phyloP scores from a whole-genome alignment of 2,113 vertebrate genomes.

The Tragulus kanchil region DNA sequence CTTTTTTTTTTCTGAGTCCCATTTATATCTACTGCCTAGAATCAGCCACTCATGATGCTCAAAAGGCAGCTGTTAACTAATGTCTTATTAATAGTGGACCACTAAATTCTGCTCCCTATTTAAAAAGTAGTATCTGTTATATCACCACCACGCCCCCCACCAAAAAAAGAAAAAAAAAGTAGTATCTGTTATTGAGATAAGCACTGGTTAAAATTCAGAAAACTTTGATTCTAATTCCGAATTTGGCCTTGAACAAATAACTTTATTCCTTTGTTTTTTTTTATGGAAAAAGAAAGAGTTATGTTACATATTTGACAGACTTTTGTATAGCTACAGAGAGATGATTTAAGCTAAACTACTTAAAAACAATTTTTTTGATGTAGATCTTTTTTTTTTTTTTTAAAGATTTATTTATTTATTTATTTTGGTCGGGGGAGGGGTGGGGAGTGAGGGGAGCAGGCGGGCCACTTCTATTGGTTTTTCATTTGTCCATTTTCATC shows the following conservation, averaged over 20 bases:
- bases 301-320: not conserved
- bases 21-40: not conserved
- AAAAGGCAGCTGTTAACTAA: not conserved
- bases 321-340: not conserved
- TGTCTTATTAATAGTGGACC: not conserved
- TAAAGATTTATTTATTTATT: too few relatives aligned
- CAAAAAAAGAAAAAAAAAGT: too few relatives aligned
- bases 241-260: not conserved
- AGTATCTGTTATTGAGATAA: not conserved
- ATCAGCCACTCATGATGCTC: not conserved
- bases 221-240: constrained; percentile 13
- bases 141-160: too few relatives aligned
- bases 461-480: too few relatives aligned
- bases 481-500: too few relatives aligned
- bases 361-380: too few relatives aligned
- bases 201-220: not conserved
- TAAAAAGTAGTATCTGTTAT: constrained; percentile 4
- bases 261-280: constrained; percentile 3
- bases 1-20: not conserved
- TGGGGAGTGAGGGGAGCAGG: too few relatives aligned
- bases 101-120: not conserved
- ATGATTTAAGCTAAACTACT: not conserved
- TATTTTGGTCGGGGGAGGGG: too few relatives aligned
- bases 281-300: not conserved
- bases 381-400: too few relatives aligned